phyloP scores from a whole-genome alignment of 1,140 invertebrate species.

The Sesamia nonagrioides region DNA sequence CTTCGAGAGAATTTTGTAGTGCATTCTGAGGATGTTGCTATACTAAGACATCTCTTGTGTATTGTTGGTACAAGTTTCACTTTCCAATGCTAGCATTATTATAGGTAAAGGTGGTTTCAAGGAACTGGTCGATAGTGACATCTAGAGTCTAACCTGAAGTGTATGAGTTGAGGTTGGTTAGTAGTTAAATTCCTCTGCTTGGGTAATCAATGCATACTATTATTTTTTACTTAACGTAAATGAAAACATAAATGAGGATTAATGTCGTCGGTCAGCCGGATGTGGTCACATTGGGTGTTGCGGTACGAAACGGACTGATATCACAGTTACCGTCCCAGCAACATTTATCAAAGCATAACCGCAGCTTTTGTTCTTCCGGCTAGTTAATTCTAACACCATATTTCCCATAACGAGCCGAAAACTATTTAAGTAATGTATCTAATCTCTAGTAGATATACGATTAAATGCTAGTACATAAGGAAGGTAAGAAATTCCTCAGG shows the following conservation, averaged over 20 bases:
- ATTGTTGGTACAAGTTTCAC: neutral
- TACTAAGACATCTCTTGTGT: neutral
- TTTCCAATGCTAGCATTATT: neutral
- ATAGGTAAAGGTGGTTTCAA: neutral
- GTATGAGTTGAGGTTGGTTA: too few relatives aligned
- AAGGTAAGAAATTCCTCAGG: slow-evolving; percentile 28
- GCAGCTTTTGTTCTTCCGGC: too few relatives aligned
- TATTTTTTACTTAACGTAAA: too few relatives aligned
- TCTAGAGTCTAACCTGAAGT: too few relatives aligned
- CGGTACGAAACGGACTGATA: too few relatives aligned
- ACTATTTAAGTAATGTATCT: neutral
- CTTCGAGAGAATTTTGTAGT: slow-evolving; percentile 1
- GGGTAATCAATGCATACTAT: too few relatives aligned
- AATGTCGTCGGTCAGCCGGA: too few relatives aligned
- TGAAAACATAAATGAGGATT: too few relatives aligned
- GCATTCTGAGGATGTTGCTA: neutral
- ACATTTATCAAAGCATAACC: too few relatives aligned
- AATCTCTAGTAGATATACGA: slow-evolving; percentile 8
- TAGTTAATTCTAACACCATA: neutral
- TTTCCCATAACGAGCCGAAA: neutral
- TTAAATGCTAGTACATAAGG: neutral
- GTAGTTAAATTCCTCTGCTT: too few relatives aligned
- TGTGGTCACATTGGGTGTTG: too few relatives aligned
- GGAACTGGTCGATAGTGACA: neutral
- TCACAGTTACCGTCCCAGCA: too few relatives aligned